Conservation (phyloP, 2,888 invertebrate species). For the Dioctria linearis region DNA sequence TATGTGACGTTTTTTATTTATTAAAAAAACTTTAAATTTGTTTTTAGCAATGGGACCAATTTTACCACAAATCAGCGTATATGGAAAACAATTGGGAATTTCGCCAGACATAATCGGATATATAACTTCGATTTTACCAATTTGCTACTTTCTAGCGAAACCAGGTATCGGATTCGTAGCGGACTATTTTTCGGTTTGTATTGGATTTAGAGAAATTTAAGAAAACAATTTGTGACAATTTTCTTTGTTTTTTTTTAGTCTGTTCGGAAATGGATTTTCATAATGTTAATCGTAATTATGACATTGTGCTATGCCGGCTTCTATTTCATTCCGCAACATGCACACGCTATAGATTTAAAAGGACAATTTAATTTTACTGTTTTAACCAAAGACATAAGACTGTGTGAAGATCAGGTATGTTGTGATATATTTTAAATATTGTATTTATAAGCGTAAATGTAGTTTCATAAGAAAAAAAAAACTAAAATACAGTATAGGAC, state of each 20-base stretch:
- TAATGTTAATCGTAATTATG: slow-evolving; percentile 77
- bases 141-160: slow-evolving; percentile 84
- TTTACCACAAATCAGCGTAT: slow-evolving; percentile 83
- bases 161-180: slow-evolving; percentile 83
- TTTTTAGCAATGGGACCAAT: slow-evolving; percentile 84
- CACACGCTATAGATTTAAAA: slow-evolving; percentile 61
- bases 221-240: neutral
- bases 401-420: slow-evolving; percentile 61
- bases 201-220: slow-evolving; percentile 15
- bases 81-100: slow-evolving; percentile 84
- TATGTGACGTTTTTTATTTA: neutral
- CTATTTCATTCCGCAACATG: slow-evolving; percentile 76
- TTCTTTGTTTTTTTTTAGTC: slow-evolving; percentile 9
- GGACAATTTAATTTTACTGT: slow-evolving; percentile 62
- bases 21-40: slow-evolving; percentile 52
- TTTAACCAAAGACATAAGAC: slow-evolving; percentile 56
- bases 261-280: slow-evolving; percentile 80
- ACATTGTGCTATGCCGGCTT: slow-evolving; percentile 79
- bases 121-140: slow-evolving; percentile 81
- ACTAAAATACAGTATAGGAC: too few relatives aligned
- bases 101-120: slow-evolving; percentile 84
- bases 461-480: too few relatives aligned
- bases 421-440: too few relatives aligned
- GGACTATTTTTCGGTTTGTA: slow-evolving; percentile 77
- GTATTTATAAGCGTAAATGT: too few relatives aligned